Evolutionary conservation across 2,888 invertebrate genomes (phyloP).

Genomic region (Graphium colonna): DNA sequence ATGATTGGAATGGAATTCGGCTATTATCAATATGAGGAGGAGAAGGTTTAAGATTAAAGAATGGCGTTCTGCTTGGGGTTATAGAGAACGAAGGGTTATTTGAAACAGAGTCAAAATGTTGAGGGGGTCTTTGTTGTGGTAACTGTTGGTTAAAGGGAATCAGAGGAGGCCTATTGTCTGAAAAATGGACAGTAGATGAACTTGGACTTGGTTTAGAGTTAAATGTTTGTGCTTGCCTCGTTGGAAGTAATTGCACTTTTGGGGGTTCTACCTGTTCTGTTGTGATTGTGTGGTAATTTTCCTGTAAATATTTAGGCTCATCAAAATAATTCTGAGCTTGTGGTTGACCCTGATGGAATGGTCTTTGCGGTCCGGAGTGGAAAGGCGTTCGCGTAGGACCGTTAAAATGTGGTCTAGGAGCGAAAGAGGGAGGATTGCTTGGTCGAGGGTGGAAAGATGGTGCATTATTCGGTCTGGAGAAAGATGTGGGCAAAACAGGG

Average conservation of each 20-base stretch:
- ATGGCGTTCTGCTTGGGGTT: conserved; percentile 59
- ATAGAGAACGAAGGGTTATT: conserved; percentile 57
- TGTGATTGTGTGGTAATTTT: conserved; percentile 76
- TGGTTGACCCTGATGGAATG: conserved; percentile 64
- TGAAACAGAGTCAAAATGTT: conserved; percentile 60
- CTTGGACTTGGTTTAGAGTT: conserved; percentile 51
- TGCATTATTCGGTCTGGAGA: conserved; percentile 53
- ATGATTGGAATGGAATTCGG: conserved; percentile 58
- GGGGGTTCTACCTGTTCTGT: conserved; percentile 68
- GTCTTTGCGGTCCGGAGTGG: conserved; percentile 77
- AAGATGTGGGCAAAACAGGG: conserved; percentile 51
- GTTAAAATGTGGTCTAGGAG: conserved; percentile 57
- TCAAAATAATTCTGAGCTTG: conserved; percentile 67
- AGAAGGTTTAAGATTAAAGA: conserved; percentile 70
- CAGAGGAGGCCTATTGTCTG: conserved; percentile 52
- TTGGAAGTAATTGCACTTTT: conserved; percentile 62
- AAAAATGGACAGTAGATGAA: conserved; percentile 57
- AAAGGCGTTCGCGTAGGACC: conserved; percentile 64
- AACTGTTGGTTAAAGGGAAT: conserved; percentile 68
- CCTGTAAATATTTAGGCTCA: conserved; percentile 74
- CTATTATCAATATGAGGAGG: conserved; percentile 66
- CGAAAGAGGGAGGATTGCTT: conserved; percentile 49
- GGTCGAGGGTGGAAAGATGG: conserved; percentile 57
- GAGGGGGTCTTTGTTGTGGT: conserved; percentile 67
- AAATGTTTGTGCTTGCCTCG: conserved; percentile 56